A percentile compares a stretch with the other conserved stretches of the same genome.
phyloP scores from a whole-genome alignment of 1,140 invertebrate species.

The Triops longicaudatus region DNA sequence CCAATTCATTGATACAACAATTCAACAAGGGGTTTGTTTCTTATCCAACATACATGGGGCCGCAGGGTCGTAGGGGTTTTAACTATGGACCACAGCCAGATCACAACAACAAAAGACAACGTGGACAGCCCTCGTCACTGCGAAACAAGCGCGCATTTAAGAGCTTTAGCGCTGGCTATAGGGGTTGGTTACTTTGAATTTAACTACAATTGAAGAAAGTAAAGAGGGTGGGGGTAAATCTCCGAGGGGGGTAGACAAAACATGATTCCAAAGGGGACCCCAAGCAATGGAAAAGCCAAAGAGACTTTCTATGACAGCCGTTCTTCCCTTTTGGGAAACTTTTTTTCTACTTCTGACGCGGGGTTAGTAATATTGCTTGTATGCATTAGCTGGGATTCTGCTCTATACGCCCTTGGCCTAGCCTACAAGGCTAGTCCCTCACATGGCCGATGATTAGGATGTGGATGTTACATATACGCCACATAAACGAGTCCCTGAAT shows the following conservation, averaged over 20 bases:
- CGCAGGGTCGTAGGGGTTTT: neutral
- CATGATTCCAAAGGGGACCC: constrained; percentile 3
- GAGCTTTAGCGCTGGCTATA: neutral
- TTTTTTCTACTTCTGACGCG: neutral
- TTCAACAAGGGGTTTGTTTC: constrained; percentile 15
- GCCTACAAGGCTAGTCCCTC: too few relatives aligned
- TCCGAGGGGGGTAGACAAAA: constrained; percentile 14
- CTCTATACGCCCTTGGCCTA: neutral
- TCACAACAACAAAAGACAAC: constrained; percentile 9
- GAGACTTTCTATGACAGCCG: neutral
- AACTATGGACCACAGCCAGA: constrained; percentile 1
- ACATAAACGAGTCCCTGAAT: too few relatives aligned
- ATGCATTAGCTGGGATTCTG: neutral
- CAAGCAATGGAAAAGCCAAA: neutral
- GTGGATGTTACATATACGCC: too few relatives aligned
- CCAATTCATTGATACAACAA: constrained; percentile 15
- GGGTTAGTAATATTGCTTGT: neutral
- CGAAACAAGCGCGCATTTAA: constrained; percentile 14
- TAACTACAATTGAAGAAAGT: constrained; percentile 12
- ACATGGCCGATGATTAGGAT: too few relatives aligned
- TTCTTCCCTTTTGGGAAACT: neutral
- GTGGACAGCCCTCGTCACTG: neutral
- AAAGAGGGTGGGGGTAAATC: constrained; percentile 14
- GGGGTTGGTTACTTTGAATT: constrained; percentile 15
- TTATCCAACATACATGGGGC: constrained; percentile 3